Percentiles rank a stretch among this genome's conserved stretches.
Evolutionary conservation across 2,113 vertebrate genomes (phyloP).

Genomic region (Nothobranchius kuhntae): DNA sequence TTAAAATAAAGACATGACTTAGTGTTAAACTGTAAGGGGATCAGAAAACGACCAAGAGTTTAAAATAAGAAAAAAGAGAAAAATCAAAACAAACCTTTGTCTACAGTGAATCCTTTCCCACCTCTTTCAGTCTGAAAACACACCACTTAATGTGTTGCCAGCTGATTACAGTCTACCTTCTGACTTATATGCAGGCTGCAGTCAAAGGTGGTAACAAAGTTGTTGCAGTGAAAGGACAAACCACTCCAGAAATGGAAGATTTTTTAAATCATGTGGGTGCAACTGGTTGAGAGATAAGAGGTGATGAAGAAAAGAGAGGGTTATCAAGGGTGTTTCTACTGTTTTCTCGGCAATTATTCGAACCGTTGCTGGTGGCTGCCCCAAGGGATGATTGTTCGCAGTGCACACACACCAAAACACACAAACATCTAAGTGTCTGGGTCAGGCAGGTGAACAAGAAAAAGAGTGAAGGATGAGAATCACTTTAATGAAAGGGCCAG

Average conservation of each 20-base stretch:
- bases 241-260: conserved; percentile 28
- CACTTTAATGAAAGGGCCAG: conserved; percentile 51
- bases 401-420: conserved; percentile 11
- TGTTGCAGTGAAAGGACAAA: conserved; percentile 39
- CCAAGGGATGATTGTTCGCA: conserved; percentile 10
- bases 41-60: no score
- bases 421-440: conserved; percentile 40
- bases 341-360: conserved; percentile 45
- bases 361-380: conserved; percentile 29
- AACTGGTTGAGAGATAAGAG: conserved; percentile 16
- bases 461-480: conserved; percentile 31
- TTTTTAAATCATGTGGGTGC: conserved; percentile 44
- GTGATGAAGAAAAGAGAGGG: conserved; percentile 2
- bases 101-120: not conserved
- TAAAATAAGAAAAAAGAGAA: no score
- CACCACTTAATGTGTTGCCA: not conserved
- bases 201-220: conserved; percentile 32
- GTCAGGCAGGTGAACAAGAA: conserved; percentile 45
- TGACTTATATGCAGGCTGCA: conserved; percentile 34
- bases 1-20: no score
- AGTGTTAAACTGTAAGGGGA: no score
- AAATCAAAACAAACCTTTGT: no score
- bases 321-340: conserved; percentile 35
- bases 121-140: conserved; percentile 5
- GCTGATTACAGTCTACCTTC: no score